Conservation (phyloP, 2,888 invertebrate species). For the Drosophila cognata region DNA sequence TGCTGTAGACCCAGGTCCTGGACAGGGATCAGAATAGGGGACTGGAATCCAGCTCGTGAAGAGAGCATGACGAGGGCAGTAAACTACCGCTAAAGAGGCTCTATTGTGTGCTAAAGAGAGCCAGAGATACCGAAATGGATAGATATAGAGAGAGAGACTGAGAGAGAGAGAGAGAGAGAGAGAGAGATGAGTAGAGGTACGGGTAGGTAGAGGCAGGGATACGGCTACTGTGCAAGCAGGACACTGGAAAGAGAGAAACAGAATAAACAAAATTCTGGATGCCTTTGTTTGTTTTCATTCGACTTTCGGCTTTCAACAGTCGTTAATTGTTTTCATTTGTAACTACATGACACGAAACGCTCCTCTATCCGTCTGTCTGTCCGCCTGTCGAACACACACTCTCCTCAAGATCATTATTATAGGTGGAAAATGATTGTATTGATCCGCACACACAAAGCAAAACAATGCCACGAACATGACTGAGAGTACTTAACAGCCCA, state of each 20-base stretch:
- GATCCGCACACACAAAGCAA: conserved; percentile 46
- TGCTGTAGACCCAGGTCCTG: conserved; percentile 2
- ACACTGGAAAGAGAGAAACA: neutral
- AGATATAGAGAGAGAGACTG: neutral
- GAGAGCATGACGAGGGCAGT: conserved; percentile 11
- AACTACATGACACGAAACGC: conserved; percentile 63
- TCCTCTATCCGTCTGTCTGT: conserved; percentile 8
- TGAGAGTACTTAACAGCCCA: conserved; percentile 74
- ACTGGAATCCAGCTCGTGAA: neutral
- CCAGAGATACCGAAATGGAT: neutral
- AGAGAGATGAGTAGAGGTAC: neutral
- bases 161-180: neutral
- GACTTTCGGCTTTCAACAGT: conserved; percentile 64
- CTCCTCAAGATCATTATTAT: conserved; percentile 65
- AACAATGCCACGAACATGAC: conserved; percentile 60
- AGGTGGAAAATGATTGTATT: conserved; percentile 74
- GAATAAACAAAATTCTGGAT: conserved; percentile 20
- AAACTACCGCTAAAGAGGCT: conserved; percentile 53
- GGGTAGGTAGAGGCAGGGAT: neutral
- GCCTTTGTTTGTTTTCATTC: conserved; percentile 66
- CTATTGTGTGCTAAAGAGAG: conserved; percentile 44
- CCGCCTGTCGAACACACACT: conserved; percentile 23
- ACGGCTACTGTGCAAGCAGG: neutral
- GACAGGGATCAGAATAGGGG: conserved; percentile 1
- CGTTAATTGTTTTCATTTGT: conserved; percentile 76